Percentiles rank a stretch among this genome's conserved stretches.
Evolutionary conservation across 2,113 vertebrate genomes (phyloP).

Genomic region (Ceyx margarethae): DNA sequence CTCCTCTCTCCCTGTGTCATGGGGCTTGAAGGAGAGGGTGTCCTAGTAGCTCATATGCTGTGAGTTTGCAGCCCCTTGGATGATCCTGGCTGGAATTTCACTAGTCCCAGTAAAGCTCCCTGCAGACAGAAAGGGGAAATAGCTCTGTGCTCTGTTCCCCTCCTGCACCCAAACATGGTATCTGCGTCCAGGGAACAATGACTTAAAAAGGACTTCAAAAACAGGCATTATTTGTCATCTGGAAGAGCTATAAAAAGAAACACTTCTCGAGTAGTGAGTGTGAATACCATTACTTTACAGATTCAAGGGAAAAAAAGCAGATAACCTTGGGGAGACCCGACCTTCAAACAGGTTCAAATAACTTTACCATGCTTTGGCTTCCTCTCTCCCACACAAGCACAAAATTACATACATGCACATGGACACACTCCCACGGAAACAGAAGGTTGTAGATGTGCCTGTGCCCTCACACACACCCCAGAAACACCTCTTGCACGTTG

Average conservation of each 20-base stretch:
- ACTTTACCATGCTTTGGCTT: conserved; percentile 37
- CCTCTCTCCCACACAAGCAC: conserved; percentile 40
- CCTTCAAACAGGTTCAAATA: conserved; percentile 75
- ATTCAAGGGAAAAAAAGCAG: conserved; percentile 78
- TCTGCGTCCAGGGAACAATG: conserved; percentile 69
- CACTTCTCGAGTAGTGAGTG: conserved; percentile 82
- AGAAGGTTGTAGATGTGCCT: neutral
- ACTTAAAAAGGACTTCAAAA: conserved; percentile 75
- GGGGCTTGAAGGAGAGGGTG: neutral
- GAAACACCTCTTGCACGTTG: neutral
- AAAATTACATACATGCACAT: conserved; percentile 31
- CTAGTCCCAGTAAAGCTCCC: conserved; percentile 35
- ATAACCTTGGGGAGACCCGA: conserved; percentile 80
- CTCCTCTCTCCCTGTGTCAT: neutral
- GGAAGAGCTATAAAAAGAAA: conserved; percentile 84
- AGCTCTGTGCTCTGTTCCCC: conserved; percentile 40
- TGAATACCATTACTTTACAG: conserved; percentile 83
- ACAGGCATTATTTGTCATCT: conserved; percentile 77
- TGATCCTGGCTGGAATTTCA: conserved; percentile 38
- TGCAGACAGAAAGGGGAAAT: conserved; percentile 49
- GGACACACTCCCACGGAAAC: neutral
- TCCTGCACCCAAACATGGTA: conserved; percentile 62
- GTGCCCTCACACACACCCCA: neutral
- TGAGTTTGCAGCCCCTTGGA: neutral
- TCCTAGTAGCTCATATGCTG: neutral